Conservation (phyloP, 2,113 vertebrate genomes). For the Pangasianodon hypophthalmus region DNA sequence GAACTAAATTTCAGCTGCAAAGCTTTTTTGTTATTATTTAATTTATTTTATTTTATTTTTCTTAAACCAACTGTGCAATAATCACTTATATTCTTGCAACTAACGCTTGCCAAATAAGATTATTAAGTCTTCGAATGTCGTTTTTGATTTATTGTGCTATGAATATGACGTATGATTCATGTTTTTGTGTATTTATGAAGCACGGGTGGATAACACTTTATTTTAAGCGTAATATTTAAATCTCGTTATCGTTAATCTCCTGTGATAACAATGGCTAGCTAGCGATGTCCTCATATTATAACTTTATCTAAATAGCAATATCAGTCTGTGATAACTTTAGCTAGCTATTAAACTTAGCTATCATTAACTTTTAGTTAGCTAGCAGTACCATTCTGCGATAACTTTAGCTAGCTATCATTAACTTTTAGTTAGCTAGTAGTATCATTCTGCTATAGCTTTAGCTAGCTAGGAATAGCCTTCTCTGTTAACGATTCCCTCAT, state of each 20-base stretch:
- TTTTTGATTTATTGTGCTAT: conserved; percentile 15
- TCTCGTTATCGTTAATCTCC: neutral
- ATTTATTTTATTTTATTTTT: conserved; percentile 42
- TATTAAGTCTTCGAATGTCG: conserved; percentile 57
- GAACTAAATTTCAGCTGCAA: conserved; percentile 46
- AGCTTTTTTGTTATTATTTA: conserved; percentile 44
- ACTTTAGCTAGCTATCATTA: too few relatives aligned
- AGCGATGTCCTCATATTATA: neutral
- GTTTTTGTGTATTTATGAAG: neutral
- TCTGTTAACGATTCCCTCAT: neutral
- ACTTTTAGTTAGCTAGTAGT: too few relatives aligned
- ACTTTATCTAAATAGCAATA: neutral
- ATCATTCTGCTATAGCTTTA: too few relatives aligned
- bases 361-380: neutral
- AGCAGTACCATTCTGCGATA: neutral
- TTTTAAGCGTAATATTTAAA: neutral
- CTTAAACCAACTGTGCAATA: conserved; percentile 59
- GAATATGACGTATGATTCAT: neutral
- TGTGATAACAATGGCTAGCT: neutral
- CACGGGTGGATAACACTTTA: neutral
- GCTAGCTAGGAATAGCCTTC: neutral
- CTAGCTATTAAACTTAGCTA: neutral
- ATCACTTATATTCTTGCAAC: conserved; percentile 56
- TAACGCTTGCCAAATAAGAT: conserved; percentile 67
- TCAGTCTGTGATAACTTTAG: neutral